phyloP scores from a whole-genome alignment of 37 sponge, comb jelly and placozoan genomes.

The Cliona cf. orientalis region DNA sequence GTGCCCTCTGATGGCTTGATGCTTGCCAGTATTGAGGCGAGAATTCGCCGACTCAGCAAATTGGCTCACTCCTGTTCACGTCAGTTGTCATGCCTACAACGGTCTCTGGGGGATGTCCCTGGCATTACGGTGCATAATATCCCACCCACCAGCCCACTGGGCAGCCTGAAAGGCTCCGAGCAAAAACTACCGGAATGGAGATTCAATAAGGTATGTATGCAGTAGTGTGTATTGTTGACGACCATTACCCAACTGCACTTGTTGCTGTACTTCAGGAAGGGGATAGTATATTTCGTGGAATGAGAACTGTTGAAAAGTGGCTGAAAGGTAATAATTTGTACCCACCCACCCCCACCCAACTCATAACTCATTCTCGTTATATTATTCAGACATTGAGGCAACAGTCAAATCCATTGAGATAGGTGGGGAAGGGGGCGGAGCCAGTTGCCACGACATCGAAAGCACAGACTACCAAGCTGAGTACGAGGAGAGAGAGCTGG shows the following conservation, averaged over 20 bases:
- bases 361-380: neutral
- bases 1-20: slow-evolving; percentile 33
- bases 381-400: neutral
- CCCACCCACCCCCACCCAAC: neutral
- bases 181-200: slow-evolving; percentile 47
- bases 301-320: slow-evolving; percentile 47
- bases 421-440: neutral
- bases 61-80: slow-evolving; percentile 13
- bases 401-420: neutral
- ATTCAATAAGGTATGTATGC: slow-evolving; percentile 22
- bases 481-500: neutral
- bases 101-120: neutral
- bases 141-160: neutral
- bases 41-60: slow-evolving; percentile 27
- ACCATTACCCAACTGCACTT: neutral
- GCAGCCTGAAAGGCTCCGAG: slow-evolving; percentile 6
- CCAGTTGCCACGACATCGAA: neutral
- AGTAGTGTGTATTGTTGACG: neutral
- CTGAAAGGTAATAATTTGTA: slow-evolving; percentile 17
- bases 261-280: slow-evolving; percentile 6
- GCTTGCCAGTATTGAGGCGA: slow-evolving; percentile 55
- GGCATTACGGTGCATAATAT: neutral
- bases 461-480: neutral
- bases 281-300: slow-evolving; percentile 37
- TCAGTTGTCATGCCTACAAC: slow-evolving; percentile 3